Conservation (phyloP, 1,140 invertebrate species). For the Cotesia glomerata region DNA sequence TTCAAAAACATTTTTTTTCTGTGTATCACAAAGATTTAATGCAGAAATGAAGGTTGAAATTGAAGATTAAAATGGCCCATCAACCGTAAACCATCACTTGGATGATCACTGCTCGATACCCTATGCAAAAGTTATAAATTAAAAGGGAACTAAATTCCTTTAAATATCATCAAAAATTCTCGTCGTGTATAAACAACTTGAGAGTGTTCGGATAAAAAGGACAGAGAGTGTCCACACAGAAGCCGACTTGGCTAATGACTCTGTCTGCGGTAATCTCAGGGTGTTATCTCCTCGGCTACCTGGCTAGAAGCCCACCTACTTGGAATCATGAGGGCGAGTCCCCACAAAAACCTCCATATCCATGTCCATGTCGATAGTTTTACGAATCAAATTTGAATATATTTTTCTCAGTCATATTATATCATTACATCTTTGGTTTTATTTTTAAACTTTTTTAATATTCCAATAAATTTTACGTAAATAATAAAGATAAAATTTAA, state of each 20-base stretch:
- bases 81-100: too few species aligned
- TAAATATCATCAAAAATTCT: background rate
- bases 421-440: background rate
- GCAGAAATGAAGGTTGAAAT: too few species aligned
- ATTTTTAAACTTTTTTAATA: background rate
- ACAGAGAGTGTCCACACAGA: conserved; percentile 55
- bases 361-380: background rate
- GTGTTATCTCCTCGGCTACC: conserved; percentile 64
- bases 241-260: conserved; percentile 64
- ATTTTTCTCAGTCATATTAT: background rate
- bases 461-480: background rate
- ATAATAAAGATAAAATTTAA: too few species aligned
- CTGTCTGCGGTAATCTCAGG: conserved; percentile 63
- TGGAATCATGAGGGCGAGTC: conserved; percentile 55
- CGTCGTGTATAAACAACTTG: conserved; percentile 6
- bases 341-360: background rate
- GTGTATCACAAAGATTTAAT: too few species aligned
- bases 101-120: too few species aligned
- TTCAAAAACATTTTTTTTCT: too few species aligned
- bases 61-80: too few species aligned
- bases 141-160: background rate
- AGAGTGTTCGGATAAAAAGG: conserved; percentile 14
- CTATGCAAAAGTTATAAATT: background rate
- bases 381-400: background rate
- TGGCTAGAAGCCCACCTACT: conserved; percentile 60